Percentiles rank a stretch among this genome's conserved stretches.
Evolutionary conservation across 2,888 invertebrate genomes (phyloP).

Genomic region (Drosophila paranaensis): DNA sequence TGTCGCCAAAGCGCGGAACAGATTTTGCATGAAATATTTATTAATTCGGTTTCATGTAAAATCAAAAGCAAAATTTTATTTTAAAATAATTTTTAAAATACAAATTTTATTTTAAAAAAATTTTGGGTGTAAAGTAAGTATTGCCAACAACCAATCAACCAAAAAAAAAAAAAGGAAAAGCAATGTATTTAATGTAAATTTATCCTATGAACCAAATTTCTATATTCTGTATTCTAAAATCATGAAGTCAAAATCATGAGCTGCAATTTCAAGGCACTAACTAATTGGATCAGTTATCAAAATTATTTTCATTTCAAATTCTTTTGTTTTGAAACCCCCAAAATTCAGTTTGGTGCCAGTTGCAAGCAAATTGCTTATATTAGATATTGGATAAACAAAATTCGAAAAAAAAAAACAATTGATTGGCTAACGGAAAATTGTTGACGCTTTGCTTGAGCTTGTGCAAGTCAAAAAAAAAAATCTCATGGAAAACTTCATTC

Average conservation of each 20-base stretch:
- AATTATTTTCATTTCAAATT: constrained; percentile 5
- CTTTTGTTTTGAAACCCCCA: constrained; percentile 12
- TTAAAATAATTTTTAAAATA: constrained; percentile 84
- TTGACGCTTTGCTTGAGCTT: constrained; percentile 34
- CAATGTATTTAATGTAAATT: constrained; percentile 71
- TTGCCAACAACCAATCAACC: constrained; percentile 61
- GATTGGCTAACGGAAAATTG: constrained; percentile 22
- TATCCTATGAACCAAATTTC: constrained; percentile 30
- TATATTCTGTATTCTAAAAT: constrained; percentile 31
- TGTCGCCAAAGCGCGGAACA: background rate
- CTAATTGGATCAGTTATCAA: constrained; percentile 31
- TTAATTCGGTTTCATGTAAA: constrained; percentile 78
- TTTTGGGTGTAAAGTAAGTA: constrained; percentile 84
- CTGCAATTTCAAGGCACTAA: constrained; percentile 29
- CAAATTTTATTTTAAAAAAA: constrained; percentile 84
- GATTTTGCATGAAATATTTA: constrained; percentile 24
- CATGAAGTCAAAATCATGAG: constrained; percentile 23
- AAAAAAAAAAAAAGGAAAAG: constrained; percentile 37
- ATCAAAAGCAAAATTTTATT: constrained; percentile 83
- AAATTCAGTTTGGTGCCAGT: constrained; percentile 5
- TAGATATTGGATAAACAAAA: constrained; percentile 7
- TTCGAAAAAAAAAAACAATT: background rate
- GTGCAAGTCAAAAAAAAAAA: background rate
- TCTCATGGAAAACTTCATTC: constrained; percentile 45
- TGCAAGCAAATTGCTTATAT: constrained; percentile 29